A percentile compares a stretch with the other conserved stretches of the same genome.
These are phyloP conservation scores for Slavum lentiscoides DNA, from an alignment of 2,888 invertebrate species.

Conservation along the genomic window DNA sequence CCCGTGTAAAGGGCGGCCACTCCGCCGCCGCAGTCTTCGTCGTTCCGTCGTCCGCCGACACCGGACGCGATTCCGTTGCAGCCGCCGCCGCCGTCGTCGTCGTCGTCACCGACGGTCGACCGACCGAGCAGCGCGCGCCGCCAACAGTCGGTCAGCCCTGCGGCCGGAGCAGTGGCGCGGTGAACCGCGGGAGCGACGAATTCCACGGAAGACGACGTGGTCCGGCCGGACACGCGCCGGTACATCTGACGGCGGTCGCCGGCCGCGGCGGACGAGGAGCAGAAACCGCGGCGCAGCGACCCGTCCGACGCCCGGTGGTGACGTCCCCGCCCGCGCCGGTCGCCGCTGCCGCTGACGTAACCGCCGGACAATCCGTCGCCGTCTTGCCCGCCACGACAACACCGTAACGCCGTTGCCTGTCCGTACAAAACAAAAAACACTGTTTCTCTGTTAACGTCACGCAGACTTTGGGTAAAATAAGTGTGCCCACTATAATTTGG, in stretches of 20 bases:
- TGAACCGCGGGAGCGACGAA: not conserved
- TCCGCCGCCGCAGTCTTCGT: conserved; percentile 56
- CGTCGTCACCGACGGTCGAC: not conserved
- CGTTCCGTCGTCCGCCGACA: conserved; percentile 42
- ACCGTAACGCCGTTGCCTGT: conserved; percentile 50
- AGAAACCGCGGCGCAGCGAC: not conserved
- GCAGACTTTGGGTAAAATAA: too few species aligned
- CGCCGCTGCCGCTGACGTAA: not conserved
- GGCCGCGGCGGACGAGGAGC: conserved; percentile 55
- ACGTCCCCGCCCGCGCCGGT: not conserved
- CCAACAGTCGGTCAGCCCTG: not conserved
- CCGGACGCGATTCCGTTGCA: too few species aligned
- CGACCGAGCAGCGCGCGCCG: conserved; percentile 1
- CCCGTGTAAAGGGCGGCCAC: too few species aligned
- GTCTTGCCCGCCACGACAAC: conserved; percentile 20
- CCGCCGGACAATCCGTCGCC: not conserved
- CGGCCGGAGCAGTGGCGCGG: not conserved
- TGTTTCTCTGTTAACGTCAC: conserved; percentile 50
- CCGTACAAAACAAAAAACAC: conserved; percentile 56
- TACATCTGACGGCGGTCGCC: conserved; percentile 56
- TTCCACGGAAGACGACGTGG: conserved; percentile 56
- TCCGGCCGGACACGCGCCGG: conserved; percentile 5
- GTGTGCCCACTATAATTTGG: too few species aligned
- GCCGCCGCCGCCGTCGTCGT: not conserved
- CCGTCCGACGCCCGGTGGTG: not conserved